phyloP scores from a whole-genome alignment of 2,797 vertebrate species.

The Clarias pachynema region DNA sequence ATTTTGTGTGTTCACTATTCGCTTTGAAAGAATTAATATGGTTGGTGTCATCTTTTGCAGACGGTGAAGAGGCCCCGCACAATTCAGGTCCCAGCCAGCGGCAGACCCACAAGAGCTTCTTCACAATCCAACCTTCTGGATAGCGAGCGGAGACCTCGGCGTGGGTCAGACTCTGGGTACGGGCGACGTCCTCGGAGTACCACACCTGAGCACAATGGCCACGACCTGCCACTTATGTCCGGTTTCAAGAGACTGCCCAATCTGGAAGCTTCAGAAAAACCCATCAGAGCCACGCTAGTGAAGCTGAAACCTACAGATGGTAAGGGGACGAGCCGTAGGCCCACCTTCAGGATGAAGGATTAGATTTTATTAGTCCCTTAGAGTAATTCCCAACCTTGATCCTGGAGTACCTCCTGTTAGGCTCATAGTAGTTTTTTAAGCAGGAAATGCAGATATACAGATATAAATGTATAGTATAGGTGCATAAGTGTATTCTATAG shows the following conservation, averaged over 20 bases:
- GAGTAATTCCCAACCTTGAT: not conserved
- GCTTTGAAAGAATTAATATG: not conserved
- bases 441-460: not conserved
- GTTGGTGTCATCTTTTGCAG: slow-evolving; percentile 64
- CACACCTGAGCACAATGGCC: slow-evolving; percentile 66
- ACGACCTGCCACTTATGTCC: slow-evolving; percentile 79
- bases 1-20: not conserved
- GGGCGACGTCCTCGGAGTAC: slow-evolving; percentile 64
- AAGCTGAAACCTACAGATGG: slow-evolving; percentile 85
- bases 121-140: slow-evolving; percentile 78
- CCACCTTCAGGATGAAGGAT: not conserved
- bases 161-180: slow-evolving; percentile 67
- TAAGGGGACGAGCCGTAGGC: slow-evolving; percentile 59
- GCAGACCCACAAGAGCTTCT: slow-evolving; percentile 65
- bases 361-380: not conserved
- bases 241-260: slow-evolving; percentile 87
- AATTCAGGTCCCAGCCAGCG: slow-evolving; percentile 79
- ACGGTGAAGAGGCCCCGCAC: slow-evolving; percentile 88
- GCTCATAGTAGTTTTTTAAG: not conserved
- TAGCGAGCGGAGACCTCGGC: slow-evolving; percentile 54
- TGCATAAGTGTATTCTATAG: not conserved
- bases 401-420: not conserved
- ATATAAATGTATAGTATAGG: not conserved
- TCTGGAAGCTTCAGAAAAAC: slow-evolving; percentile 73
- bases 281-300: slow-evolving; percentile 82